Evolutionary conservation across 2,797 vertebrate genomes (phyloP).

Genomic region (Bovichtus diacanthus): DNA sequence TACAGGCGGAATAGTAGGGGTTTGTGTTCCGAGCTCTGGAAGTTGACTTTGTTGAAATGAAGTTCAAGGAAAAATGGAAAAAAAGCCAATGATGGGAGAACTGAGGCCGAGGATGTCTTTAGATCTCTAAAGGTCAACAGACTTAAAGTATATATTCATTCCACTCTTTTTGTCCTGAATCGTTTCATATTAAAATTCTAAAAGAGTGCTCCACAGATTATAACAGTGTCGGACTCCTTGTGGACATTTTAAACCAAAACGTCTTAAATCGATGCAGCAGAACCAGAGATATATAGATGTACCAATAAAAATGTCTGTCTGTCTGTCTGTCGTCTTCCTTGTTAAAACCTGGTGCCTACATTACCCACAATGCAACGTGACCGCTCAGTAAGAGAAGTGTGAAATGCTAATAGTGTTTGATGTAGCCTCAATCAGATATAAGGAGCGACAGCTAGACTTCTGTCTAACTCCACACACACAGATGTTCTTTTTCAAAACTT

Average conservation of each 20-base stretch:
- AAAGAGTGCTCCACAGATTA: background rate
- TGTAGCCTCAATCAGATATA: too few species aligned
- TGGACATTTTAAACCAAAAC: too few species aligned
- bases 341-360: too few species aligned
- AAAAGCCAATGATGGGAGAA: conserved; percentile 19
- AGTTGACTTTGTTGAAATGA: conserved; percentile 12
- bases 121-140: conserved; percentile 28
- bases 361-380: too few species aligned
- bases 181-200: background rate
- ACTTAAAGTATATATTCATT: background rate
- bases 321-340: too few species aligned
- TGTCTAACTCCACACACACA: too few species aligned
- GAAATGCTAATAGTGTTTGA: background rate
- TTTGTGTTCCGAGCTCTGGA: background rate
- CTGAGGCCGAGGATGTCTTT: conserved; percentile 8
- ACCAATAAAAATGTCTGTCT: too few species aligned
- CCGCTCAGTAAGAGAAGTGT: background rate
- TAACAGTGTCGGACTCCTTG: too few species aligned
- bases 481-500: too few species aligned
- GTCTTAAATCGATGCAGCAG: too few species aligned
- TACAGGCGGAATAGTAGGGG: conserved; percentile 10
- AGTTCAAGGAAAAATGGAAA: conserved; percentile 14
- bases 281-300: too few species aligned
- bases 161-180: background rate
- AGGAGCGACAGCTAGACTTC: too few species aligned